Evolutionary conservation across 2,888 invertebrate genomes (phyloP).

Genomic region (Teinopalpus imperialis): DNA sequence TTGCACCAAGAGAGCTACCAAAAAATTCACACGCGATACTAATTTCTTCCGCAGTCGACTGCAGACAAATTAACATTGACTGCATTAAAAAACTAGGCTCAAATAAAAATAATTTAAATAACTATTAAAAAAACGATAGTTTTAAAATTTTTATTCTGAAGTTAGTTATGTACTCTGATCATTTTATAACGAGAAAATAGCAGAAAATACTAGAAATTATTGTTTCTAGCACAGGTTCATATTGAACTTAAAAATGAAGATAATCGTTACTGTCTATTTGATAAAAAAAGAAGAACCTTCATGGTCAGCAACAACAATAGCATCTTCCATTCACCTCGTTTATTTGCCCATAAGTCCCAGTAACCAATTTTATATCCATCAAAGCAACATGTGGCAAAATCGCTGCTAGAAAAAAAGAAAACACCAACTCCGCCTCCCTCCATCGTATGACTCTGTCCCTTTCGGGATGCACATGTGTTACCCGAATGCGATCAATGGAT

Average conservation of each 20-base stretch:
- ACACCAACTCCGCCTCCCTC: conserved; percentile 40
- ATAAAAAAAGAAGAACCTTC: too few species aligned
- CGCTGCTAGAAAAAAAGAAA: conserved; percentile 53
- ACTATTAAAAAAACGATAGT: too few species aligned
- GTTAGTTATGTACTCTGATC: too few species aligned
- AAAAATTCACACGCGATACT: conserved; percentile 23
- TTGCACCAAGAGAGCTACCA: conserved; percentile 11
- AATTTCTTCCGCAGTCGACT: conserved; percentile 15
- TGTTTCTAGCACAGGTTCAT: too few species aligned
- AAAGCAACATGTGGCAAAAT: conserved; percentile 64
- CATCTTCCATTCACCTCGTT: conserved; percentile 30
- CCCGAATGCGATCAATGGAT: conserved; percentile 63
- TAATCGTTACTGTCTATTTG: too few species aligned
- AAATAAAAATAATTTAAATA: too few species aligned
- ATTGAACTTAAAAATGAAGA: too few species aligned
- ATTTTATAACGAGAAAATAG: too few species aligned
- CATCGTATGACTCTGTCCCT: conserved; percentile 42
- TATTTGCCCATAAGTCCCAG: conserved; percentile 32
- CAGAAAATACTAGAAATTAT: too few species aligned
- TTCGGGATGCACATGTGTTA: conserved; percentile 58
- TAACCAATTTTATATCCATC: conserved; percentile 46
- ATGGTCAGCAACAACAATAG: too few species aligned
- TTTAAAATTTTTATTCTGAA: too few species aligned
- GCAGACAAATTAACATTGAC: conserved; percentile 26
- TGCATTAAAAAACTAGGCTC: conserved; percentile 10